Conservation (phyloP, 2,888 invertebrate species). For the Thumatha senex region DNA sequence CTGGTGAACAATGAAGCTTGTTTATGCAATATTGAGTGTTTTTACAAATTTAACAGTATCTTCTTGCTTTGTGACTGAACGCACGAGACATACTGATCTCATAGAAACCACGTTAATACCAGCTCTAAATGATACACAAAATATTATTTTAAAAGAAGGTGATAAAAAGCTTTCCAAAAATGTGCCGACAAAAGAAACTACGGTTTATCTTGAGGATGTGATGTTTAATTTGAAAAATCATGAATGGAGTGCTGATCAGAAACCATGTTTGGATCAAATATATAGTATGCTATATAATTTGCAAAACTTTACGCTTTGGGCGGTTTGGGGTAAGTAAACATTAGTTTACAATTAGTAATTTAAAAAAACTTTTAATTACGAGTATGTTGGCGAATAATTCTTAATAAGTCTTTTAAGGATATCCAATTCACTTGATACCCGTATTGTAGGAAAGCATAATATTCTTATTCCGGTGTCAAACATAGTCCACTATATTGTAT, state of each 20-base stretch:
- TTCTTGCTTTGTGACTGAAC: slow-evolving; percentile 41
- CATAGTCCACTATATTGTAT: no score
- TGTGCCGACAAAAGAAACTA: slow-evolving; percentile 36
- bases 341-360: neutral
- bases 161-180: slow-evolving; percentile 33
- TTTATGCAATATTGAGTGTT: slow-evolving; percentile 24
- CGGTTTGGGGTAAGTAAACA: slow-evolving; percentile 81
- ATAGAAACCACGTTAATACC: slow-evolving; percentile 13
- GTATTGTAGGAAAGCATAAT: no score
- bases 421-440: no score
- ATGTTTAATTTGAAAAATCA: slow-evolving; percentile 60
- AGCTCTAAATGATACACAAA: slow-evolving; percentile 22
- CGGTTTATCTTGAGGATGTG: slow-evolving; percentile 71
- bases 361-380: no score
- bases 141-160: slow-evolving; percentile 14
- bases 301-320: slow-evolving; percentile 82
- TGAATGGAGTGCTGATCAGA: slow-evolving; percentile 63
- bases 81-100: slow-evolving; percentile 19
- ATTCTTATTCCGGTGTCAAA: no score
- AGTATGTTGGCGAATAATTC: no score
- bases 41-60: slow-evolving; percentile 23
- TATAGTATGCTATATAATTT: slow-evolving; percentile 59
- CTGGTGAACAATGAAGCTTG: slow-evolving; percentile 47
- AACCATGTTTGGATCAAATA: slow-evolving; percentile 63
- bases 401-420: no score